Base-by-base conservation (phyloP, 1,140 invertebrate genomes). In the Polypedilum vanderplanki region DNA sequence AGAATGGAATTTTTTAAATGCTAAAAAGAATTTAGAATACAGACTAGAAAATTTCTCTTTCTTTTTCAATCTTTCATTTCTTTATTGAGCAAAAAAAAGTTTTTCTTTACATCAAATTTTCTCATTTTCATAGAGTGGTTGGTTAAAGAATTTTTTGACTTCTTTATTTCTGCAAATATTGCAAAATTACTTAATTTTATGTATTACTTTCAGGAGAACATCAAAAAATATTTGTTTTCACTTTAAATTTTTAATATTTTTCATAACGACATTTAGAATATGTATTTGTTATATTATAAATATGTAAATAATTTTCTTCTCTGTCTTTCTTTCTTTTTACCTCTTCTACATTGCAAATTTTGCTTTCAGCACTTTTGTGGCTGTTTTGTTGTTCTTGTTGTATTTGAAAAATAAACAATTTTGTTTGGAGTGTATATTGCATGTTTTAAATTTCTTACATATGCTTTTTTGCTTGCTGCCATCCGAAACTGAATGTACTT, bases 291-390 rank as follows among this genome's bases (percentile, higher is more conserved):
- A 15, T 57, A 15, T 46, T 46, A 10, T 46, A 46, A n/a, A 10
- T 46, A 57, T 57, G 46, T 57, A 57, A 57, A 57, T 57, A 57
- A 57, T 57, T 57, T n/a, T n/a, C n/a, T n/a, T n/a, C n/a, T n/a
- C n/a, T n/a, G n/a, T n/a, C n/a, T n/a, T n/a, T n/a, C 12, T 57
- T 12, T n/a, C n/a, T 57, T 33, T 33, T 33, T 33, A 33, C 24
- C 24, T 33, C 24, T 57, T 57, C 12, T 0, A 57, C 46, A 57
- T n/a, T n/a, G 41, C 15, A 57, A 12, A 12, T 15, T n/a, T 57
- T 57, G 46, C n/a, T 57, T 46, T 46, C 46, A 57, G 46, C 12
- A 57, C 46, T 57, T 57, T 12, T 57, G 41, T 46, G 15, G 41
- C n/a, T n/a, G n/a, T n/a, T n/a, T n/a, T n/a, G n/a, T n/a, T n/a